Conservation (phyloP, 2,797 vertebrate genomes). For the Pachyuromys duprasi region DNA sequence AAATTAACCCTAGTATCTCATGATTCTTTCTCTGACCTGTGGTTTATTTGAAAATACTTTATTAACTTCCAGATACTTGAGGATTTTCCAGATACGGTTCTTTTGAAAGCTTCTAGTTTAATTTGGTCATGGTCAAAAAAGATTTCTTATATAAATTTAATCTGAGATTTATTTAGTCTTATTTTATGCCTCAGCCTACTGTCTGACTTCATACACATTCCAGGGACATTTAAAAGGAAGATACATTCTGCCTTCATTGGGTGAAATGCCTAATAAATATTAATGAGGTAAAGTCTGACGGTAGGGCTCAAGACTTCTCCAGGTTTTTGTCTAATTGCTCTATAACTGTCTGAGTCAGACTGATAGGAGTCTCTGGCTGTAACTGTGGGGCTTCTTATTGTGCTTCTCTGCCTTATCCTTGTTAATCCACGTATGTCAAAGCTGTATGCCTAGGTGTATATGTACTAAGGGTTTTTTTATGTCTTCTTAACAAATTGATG, state of each 20-base stretch:
- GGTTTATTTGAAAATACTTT: background rate
- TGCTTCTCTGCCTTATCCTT: background rate
- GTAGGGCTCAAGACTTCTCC: background rate
- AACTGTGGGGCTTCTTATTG: background rate
- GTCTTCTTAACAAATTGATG: background rate
- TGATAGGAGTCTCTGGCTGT: background rate
- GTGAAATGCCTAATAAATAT: slow-evolving; percentile 11
- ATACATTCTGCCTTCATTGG: background rate
- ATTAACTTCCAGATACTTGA: slow-evolving; percentile 18
- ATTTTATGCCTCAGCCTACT: background rate
- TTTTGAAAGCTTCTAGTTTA: slow-evolving; percentile 7
- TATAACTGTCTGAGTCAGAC: background rate
- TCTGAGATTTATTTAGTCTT: background rate
- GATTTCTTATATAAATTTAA: background rate
- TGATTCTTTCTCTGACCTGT: background rate
- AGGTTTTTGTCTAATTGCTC: background rate
- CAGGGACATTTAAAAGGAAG: background rate
- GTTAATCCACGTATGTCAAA: background rate
- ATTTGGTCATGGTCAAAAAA: slow-evolving; percentile 16
- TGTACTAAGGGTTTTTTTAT: background rate
- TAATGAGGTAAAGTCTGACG: slow-evolving; percentile 36
- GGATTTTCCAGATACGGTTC: background rate
- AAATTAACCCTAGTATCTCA: background rate
- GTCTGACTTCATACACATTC: background rate
- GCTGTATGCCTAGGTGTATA: background rate